Evolutionary conservation across 2,888 invertebrate genomes (phyloP), one percentile per base, ranked within the genome.

Genomic region (Salpingus planirostris): DNA sequence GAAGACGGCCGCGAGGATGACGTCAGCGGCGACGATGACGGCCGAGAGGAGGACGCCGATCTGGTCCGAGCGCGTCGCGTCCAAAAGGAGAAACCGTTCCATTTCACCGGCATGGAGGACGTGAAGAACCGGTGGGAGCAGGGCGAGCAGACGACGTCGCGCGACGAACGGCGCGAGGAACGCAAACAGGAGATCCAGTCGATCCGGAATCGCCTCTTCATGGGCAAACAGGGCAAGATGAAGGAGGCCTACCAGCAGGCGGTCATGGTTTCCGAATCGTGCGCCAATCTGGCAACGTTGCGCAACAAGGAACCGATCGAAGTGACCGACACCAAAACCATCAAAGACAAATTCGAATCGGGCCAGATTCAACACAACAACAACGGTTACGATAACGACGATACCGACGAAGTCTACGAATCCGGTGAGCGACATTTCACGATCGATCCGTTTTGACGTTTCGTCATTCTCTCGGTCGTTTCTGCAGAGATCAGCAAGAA

Each of bases 211-310:
- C 69, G 86, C 27, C 68, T 91, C 12, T 90, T 88, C 55, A 76
- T 86, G 84, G 89, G 89, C 7, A 89, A 89, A 59, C 89, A 89
- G 66, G 87, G 60, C 18, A 87, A 87, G 55, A 84, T 91, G 66
- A 91, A 90, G 59, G 90, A 90, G 56, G 79, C 87, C 73, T 91
- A 91, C 59, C 90, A 91, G 55, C 88, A 89, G 55, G 90, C 90
- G 0, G 85, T 90, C 1, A 76, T 79, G 48, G 86, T 85, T 50
- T 84, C 82, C 37, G 86, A 84, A 59, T 56, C 59, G 1, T 54
- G 57, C 14, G 71, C 76, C 18, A 55, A 72, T 37, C 65, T 71
- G 41, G 5, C 5, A 8, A 18, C 5, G 5, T 18, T 8, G 5
- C 18, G 18, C 18, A 56, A 62, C 2, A 67, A 67, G 38, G 59